Evolutionary conservation across 2,888 invertebrate species (phyloP), one percentile per base, ranked within the genome.

Genomic region (Pimpla rufipes): DNA sequence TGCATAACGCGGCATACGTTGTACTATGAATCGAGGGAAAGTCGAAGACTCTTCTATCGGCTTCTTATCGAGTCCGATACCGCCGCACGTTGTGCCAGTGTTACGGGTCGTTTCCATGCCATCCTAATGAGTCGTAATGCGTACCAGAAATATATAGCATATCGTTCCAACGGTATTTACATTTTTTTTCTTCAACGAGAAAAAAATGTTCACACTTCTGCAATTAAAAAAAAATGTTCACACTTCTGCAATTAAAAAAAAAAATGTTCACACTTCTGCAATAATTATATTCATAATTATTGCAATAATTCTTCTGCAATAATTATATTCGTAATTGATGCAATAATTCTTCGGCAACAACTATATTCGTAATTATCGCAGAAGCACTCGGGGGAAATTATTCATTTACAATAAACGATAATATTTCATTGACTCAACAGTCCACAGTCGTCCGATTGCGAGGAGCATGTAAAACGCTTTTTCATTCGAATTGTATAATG

Each of bases 21-120:
- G 16, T 40, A 40, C 11, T n/a, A 40, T 37, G 37, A 45, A 64
- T 74, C 16, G 66, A 75, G 59, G 67, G 66, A 83, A 79, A 78
- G 75, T 79, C 66, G 71, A 76, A 75, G 79, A 79, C 79, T 70
- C 83, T 71, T 66, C 45, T 52, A 66, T 76, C 66, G 37, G 10
- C 23, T 64, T 50, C 73, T 71, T 76, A 76, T 83, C 75, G 2
- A 57, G 0, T 35, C 29, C 57, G 16, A 66, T 71, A 73, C 70
- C n/a, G n/a, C n/a, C n/a, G n/a, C n/a, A 74, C 29, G 62, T 55
- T 64, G 42, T 64, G 55, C 62, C 64, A 18, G 29, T 75, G 37
- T 50, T 73, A 57, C 73, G 67, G 57, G 16, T 52, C 40, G 50
- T 81, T 77, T 62, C 66, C 81, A 81, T 73, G 57, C 42, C 73